These are phyloP conservation scores for Ptychoptera contaminata DNA, from an alignment of 2,888 invertebrate genomes.

Conservation along the genomic window DNA sequence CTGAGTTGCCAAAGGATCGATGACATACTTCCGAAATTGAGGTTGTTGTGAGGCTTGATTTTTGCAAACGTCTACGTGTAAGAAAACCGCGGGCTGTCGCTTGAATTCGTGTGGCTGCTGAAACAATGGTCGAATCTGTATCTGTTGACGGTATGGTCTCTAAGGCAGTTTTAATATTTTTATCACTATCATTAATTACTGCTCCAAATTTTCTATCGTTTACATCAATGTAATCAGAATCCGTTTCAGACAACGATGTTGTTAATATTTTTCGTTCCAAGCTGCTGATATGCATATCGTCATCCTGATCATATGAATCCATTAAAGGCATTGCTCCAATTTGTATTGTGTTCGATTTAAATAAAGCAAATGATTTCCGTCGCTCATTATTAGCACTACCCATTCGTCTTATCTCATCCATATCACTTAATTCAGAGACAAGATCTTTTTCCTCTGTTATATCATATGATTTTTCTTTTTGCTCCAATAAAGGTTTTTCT, in stretches of 20 bases:
- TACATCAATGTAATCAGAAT: conserved; percentile 23
- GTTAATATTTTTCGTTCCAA: conserved; percentile 23
- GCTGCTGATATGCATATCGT: conserved; percentile 1
- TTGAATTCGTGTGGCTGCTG: conserved; percentile 26
- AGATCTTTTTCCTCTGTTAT: too few relatives aligned
- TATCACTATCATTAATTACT: conserved; percentile 17
- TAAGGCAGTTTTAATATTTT: conserved; percentile 23
- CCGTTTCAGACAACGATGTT: conserved; percentile 24
- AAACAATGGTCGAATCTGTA: conserved; percentile 27
- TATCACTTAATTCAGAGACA: too few relatives aligned
- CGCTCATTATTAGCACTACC: conserved; percentile 2
- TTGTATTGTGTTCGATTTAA: neutral
- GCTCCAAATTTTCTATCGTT: neutral
- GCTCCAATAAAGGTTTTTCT: too few relatives aligned
- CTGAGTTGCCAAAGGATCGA: conserved; percentile 26
- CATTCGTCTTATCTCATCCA: neutral
- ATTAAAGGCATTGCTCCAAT: neutral
- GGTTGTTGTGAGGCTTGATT: conserved; percentile 19
- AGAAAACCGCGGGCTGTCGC: conserved; percentile 25
- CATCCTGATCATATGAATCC: neutral
- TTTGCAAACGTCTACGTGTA: conserved; percentile 20
- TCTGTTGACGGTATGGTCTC: conserved; percentile 23
- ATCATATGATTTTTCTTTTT: too few relatives aligned
- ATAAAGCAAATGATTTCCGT: conserved; percentile 3
- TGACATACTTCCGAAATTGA: conserved; percentile 17